Conservation (phyloP, 2,113 vertebrate genomes). For the Leptobrachium ailaonicum region DNA sequence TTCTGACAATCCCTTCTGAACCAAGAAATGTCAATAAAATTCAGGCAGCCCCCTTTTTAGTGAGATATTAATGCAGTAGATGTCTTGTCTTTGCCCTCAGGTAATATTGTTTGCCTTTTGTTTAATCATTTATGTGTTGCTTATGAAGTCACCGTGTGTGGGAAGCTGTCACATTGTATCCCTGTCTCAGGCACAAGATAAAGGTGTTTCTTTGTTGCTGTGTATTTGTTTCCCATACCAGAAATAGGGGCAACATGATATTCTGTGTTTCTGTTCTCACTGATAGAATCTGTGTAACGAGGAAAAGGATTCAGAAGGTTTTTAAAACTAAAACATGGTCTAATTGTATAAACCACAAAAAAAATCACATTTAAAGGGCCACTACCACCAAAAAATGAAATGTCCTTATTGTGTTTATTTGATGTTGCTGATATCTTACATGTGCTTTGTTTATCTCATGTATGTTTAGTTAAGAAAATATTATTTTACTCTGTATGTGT, state of each 20-base stretch:
- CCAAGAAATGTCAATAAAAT: conserved; percentile 5
- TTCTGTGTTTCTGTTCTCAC: neutral
- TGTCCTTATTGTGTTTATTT: no score
- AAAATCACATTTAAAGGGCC: no score
- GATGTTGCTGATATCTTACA: no score
- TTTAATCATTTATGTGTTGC: conserved; percentile 35
- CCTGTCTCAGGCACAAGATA: neutral
- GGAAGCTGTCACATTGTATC: conserved; percentile 19
- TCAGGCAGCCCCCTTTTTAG: neutral
- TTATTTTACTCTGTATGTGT: no score
- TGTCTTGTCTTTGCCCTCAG: conserved; percentile 3
- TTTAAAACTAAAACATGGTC: neutral
- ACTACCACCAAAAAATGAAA: no score
- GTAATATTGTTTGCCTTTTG: conserved; percentile 21
- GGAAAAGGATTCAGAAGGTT: neutral
- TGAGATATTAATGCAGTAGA: conserved; percentile 19
- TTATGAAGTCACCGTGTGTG: neutral
- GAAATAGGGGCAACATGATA: neutral
- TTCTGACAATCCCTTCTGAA: conserved; percentile 6
- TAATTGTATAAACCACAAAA: no score
- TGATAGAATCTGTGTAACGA: neutral
- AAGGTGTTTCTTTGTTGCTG: neutral
- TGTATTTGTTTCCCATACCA: neutral
- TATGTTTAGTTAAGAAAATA: no score
- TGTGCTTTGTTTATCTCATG: no score